These are phyloP conservation scores for Lottia gigantea DNA, from an alignment of 2,888 invertebrate genomes.

Conservation along the genomic window DNA sequence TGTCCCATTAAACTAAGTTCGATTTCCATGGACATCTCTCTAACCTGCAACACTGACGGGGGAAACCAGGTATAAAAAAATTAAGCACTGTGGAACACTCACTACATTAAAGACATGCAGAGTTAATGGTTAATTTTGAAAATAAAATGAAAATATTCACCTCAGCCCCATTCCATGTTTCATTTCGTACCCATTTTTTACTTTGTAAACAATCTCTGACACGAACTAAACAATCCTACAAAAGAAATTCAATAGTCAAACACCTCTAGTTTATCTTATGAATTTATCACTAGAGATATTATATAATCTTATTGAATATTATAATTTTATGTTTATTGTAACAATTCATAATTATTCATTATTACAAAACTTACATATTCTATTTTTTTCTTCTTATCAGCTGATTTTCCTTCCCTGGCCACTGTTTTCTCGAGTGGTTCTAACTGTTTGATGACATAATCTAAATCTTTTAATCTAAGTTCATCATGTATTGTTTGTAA, in stretches of 20 bases:
- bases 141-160: constrained; percentile 74
- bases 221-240: constrained; percentile 86
- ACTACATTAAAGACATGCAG: too few species aligned
- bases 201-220: constrained; percentile 84
- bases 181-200: constrained; percentile 92
- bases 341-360: too few species aligned
- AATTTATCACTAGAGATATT: too few species aligned
- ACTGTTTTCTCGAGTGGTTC: constrained; percentile 85
- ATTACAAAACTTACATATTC: constrained; percentile 95
- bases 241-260: constrained; percentile 46
- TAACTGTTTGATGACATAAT: constrained; percentile 82
- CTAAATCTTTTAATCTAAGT: constrained; percentile 92
- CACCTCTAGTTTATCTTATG: too few species aligned
- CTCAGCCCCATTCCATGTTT: constrained; percentile 92
- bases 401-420: constrained; percentile 79
- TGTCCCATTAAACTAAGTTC: too few species aligned
- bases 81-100: too few species aligned
- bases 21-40: too few species aligned
- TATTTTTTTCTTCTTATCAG: constrained; percentile 86
- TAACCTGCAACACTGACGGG: too few species aligned
- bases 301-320: too few species aligned
- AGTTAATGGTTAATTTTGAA: neutral
- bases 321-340: too few species aligned
- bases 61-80: too few species aligned
- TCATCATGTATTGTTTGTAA: constrained; percentile 97